phyloP scores from a whole-genome alignment of 2,113 vertebrate genomes.

The Nettapus auritus region DNA sequence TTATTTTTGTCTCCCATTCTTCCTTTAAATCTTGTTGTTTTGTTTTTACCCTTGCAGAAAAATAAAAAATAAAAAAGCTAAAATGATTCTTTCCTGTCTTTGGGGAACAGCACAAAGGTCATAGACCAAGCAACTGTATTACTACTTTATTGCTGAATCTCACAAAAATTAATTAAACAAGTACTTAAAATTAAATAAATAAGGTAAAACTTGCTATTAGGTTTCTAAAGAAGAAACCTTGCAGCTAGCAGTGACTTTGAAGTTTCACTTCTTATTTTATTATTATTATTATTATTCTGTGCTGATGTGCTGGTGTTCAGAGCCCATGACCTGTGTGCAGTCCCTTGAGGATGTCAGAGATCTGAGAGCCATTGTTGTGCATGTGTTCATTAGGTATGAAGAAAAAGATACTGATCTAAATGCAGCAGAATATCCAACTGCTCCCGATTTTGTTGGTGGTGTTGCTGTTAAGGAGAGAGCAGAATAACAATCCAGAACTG shows the following conservation, averaged over 20 bases:
- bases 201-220: conserved; percentile 45
- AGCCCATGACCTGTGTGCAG: conserved; percentile 53
- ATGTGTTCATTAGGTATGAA: conserved; percentile 68
- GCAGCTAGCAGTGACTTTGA: conserved; percentile 64
- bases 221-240: conserved; percentile 65
- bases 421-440: conserved; percentile 62
- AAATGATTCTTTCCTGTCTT: background rate
- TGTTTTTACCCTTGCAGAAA: conserved; percentile 27
- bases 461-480: background rate
- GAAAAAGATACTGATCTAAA: conserved; percentile 66
- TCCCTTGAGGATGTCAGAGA: conserved; percentile 66
- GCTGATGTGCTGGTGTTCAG: conserved; percentile 43
- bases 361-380: conserved; percentile 71
- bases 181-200: conserved; percentile 64
- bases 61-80: conserved; percentile 14
- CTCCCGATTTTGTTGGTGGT: conserved; percentile 35
- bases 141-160: conserved; percentile 60
- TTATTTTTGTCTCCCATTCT: conserved; percentile 26
- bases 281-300: conserved; percentile 44
- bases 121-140: conserved; percentile 38
- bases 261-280: background rate
- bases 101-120: conserved; percentile 39
- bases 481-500: background rate
- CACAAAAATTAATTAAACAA: conserved; percentile 59
- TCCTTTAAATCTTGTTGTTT: conserved; percentile 25